Evolutionary conservation across 1,140 invertebrate genomes (phyloP).

Genomic region (Drosophila teissieri): DNA sequence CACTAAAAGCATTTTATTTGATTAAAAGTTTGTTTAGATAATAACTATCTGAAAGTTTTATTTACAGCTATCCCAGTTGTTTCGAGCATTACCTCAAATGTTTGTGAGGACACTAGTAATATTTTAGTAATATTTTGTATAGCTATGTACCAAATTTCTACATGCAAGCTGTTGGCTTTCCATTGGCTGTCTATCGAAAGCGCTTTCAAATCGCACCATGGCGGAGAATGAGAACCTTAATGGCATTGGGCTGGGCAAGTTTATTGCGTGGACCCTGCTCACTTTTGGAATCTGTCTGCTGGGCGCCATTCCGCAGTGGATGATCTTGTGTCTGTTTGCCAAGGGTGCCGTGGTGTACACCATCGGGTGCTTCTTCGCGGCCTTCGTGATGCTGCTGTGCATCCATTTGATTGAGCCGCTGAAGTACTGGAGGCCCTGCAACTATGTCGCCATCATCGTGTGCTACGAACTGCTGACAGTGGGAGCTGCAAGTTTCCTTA

Average conservation of each 20-base stretch:
- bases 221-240: not conserved
- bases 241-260: not conserved
- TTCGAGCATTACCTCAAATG: not conserved
- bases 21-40: no score
- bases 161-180: not conserved
- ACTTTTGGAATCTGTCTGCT: slow-evolving; percentile 1
- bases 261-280: slow-evolving; percentile 5
- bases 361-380: not conserved
- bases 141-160: slow-evolving; percentile 1
- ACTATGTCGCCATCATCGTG: not conserved
- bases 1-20: no score
- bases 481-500: slow-evolving; percentile 32
- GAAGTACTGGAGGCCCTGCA: slow-evolving; percentile 18
- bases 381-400: not conserved
- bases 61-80: not conserved
- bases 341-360: slow-evolving; percentile 23
- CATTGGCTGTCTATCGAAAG: not conserved
- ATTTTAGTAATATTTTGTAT: not conserved
- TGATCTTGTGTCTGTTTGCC: slow-evolving; percentile 22
- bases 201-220: not conserved
- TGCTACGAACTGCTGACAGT: slow-evolving; percentile 56
- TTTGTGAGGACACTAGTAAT: no score
- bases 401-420: slow-evolving; percentile 1
- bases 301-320: slow-evolving; percentile 50
- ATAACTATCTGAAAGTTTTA: no score